Base-by-base conservation (phyloP, 2,888 invertebrate species). In the Agonopterix heracliana region DNA sequence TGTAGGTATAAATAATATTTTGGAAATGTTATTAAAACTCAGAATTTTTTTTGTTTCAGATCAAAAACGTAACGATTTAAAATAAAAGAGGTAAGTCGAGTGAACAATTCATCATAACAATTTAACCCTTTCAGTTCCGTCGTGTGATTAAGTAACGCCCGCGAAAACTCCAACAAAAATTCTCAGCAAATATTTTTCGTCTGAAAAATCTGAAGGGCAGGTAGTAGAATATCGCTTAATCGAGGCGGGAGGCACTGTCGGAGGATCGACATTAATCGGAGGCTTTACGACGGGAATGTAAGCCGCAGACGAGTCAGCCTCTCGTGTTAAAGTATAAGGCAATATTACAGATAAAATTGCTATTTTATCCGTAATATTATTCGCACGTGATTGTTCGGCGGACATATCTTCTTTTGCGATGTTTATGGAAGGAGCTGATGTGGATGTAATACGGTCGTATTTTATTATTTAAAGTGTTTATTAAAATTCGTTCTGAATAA, bases 201-300 rank as follows among this genome's bases (percentile, higher is more conserved):
- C 66, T 65, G 68, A 68, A 73, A 69, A 61, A 64, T 60, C 65
- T 67, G 66, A 63, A 68, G 66, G 65, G 63, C 72, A 78, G 78
- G 80, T 80, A 70, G 64, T 62, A 58, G 60, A 68, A 70, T 74
- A 85, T 82, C 69, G 78, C 84, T 86, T 84, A 84, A 85, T 84
- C 83, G 81, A 71, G 72, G 61, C 68, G 62, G 53, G 63, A 75
- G 71, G 67, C 67, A 58, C 64, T 57, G 67, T 57, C 64, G 69
- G 73, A 75, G 80, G 71, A 74, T 68, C 62, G 68, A 59, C 78
- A 80, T 83, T 84, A 84, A 83, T 83, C 78, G 78, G 68, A 78
- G 77, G 74, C 76, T 86, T 85, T 85, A 87, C 75, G 82, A 77
- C 72, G 73, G 71, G 75, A 76, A 70, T 73, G 76, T 71, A 70